These are phyloP conservation scores for Gnatocerus cornutus DNA, from an alignment of 2,888 invertebrate genomes.

Conservation along the genomic window DNA sequence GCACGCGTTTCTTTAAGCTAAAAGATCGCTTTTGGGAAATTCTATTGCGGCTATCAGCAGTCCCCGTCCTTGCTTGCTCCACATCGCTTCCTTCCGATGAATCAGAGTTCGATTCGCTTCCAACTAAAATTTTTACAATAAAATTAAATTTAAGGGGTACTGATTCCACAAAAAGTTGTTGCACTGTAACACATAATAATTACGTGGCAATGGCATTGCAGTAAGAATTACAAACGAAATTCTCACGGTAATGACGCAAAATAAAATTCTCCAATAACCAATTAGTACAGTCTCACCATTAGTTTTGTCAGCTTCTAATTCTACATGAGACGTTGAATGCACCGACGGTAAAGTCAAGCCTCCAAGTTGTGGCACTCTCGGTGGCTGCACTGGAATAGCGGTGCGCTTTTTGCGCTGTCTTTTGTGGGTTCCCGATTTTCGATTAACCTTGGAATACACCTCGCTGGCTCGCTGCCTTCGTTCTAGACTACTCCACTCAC, in stretches of 20 bases:
- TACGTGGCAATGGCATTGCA: too few relatives aligned
- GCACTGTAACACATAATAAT: too few relatives aligned
- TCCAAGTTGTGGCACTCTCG: constrained; percentile 72
- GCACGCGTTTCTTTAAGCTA: constrained; percentile 69
- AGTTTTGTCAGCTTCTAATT: constrained; percentile 66
- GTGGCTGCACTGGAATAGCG: constrained; percentile 90
- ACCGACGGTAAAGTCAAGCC: constrained; percentile 66
- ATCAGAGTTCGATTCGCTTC: constrained; percentile 69
- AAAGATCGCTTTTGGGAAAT: constrained; percentile 70
- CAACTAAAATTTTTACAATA: constrained; percentile 55
- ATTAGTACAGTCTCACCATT: constrained; percentile 64
- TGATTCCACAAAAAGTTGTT: too few relatives aligned
- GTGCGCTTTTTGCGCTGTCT: constrained; percentile 82
- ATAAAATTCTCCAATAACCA: too few relatives aligned
- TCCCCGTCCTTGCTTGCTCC: constrained; percentile 63
- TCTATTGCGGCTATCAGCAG: constrained; percentile 65
- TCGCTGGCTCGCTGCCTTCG: constrained; percentile 77
- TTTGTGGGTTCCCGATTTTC: constrained; percentile 81
- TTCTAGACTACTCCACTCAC: constrained; percentile 84
- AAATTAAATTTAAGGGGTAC: background rate
- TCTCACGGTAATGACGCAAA: too few relatives aligned
- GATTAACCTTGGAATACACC: constrained; percentile 78
- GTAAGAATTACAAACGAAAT: too few relatives aligned
- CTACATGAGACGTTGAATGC: constrained; percentile 64
- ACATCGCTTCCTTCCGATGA: constrained; percentile 68